A percentile compares a stretch with the other conserved stretches of the same genome.
Conservation (phyloP, 1,140 invertebrate species). For the Drosophila asahinai region DNA sequence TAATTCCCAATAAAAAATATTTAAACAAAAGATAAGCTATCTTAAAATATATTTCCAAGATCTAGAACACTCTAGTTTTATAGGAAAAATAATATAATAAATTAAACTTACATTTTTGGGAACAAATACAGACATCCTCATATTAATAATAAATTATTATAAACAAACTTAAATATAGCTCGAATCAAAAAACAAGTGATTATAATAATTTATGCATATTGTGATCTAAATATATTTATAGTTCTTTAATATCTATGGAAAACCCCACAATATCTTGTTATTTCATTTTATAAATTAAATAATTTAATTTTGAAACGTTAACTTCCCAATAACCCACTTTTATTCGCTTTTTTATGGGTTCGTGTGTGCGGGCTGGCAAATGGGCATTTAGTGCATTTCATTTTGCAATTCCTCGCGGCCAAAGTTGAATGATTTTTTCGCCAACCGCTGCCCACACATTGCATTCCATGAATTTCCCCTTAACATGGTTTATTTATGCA, state of each 20-base stretch:
- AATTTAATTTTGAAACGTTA: conserved; percentile 14
- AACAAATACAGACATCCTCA: background rate
- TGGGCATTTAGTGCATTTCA: conserved; percentile 43
- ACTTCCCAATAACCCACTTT: background rate
- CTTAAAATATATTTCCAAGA: no score
- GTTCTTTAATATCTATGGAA: background rate
- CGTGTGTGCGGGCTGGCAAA: conserved; percentile 12
- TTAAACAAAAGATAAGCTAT: background rate
- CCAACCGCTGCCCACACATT: conserved; percentile 6
- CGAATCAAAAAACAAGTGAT: no score
- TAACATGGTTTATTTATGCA: conserved; percentile 51
- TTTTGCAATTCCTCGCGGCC: conserved; percentile 19
- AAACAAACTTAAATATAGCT: background rate
- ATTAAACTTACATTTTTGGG: no score
- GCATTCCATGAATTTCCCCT: background rate
- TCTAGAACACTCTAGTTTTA: background rate
- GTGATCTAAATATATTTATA: background rate
- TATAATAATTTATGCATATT: background rate
- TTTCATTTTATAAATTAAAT: background rate
- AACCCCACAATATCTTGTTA: background rate
- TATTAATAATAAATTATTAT: background rate
- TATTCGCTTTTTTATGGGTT: conserved; percentile 12
- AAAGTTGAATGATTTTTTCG: conserved; percentile 45
- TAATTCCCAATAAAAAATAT: no score
- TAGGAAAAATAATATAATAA: background rate